Evolutionary conservation across 2,113 vertebrate genomes (phyloP), one percentile per base, ranked within the genome.

Genomic region (Podarcis cretensis): DNA sequence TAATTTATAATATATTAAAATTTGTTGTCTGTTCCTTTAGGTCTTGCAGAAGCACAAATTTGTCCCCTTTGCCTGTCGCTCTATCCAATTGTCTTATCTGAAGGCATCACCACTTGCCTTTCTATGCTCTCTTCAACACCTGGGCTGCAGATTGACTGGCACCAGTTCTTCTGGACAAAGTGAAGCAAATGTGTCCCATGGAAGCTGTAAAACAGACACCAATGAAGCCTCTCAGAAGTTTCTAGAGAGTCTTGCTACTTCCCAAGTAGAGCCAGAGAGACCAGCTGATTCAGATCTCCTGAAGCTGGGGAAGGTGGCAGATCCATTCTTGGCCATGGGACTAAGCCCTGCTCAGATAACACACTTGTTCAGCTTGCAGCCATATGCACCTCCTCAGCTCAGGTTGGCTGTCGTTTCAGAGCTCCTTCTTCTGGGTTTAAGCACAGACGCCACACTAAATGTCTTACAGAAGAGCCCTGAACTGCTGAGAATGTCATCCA

Each of bases 401-500:
- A 27, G 87, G 54, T 84, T 96, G 76, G 91, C 95, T 3, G 83
- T 95, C 14, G 91, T 97, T 77, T 94, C 95, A 18, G 92, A 95
- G 9, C 92, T 98, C 2, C 85, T 98, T 1, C 87, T 96, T 12
- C 43, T 98, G 88, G 98, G 98, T 3, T 81, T 98, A 81, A 97
- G 96, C 37, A 93, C 97, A 0, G 92, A 95, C 40, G 97, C 94
- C 48, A 94, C 97, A 30, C 80, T 93, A 40, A 95, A 94, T 10
- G 71, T 95, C 10, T 32, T 98, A 91, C 93, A 96, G 85, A 98
- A 96, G 81, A 98, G 95, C 87, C 97, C 98, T 16, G 96, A 97
- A 3, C 89, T 98, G 6, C 91, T 96, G 91, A 93, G n/a, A 1
- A 63, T 96, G 54, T 96, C 95, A 5, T 83, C 91, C 0, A 23